A percentile compares a stretch with the other conserved stretches of the same genome.
Evolutionary conservation across 2,113 vertebrate genomes (phyloP).

Genomic region (Neopipo cinnamomea): DNA sequence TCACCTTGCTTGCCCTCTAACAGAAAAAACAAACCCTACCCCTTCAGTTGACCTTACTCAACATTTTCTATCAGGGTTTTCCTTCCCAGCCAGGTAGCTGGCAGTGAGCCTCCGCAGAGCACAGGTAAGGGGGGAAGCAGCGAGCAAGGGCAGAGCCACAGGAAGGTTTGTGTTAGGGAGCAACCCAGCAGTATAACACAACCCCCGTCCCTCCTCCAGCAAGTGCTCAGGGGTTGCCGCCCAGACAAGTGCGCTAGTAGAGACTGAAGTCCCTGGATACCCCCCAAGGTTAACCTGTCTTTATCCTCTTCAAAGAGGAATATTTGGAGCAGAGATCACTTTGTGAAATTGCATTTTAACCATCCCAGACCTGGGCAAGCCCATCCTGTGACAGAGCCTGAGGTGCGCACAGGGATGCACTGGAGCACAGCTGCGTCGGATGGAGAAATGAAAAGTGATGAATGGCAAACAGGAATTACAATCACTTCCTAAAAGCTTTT

Average conservation of each 20-base stretch:
- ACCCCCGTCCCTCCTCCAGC: neutral
- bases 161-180: neutral
- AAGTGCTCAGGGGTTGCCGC: neutral
- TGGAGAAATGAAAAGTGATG: neutral
- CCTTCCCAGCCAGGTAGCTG: neutral
- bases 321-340: neutral
- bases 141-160: neutral
- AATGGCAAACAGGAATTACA: neutral
- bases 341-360: neutral
- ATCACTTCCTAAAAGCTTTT: neutral
- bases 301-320: neutral
- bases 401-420: neutral
- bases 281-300: neutral
- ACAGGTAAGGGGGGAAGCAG: neutral
- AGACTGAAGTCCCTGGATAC: neutral
- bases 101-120: neutral
- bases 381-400: fast-evolving
- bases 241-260: neutral
- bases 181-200: neutral
- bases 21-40: neutral
- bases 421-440: neutral
- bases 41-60: neutral
- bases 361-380: neutral
- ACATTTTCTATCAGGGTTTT: neutral
- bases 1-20: neutral